Conservation (phyloP, 1,140 invertebrate genomes). For the Aphelinus atriplicis region DNA sequence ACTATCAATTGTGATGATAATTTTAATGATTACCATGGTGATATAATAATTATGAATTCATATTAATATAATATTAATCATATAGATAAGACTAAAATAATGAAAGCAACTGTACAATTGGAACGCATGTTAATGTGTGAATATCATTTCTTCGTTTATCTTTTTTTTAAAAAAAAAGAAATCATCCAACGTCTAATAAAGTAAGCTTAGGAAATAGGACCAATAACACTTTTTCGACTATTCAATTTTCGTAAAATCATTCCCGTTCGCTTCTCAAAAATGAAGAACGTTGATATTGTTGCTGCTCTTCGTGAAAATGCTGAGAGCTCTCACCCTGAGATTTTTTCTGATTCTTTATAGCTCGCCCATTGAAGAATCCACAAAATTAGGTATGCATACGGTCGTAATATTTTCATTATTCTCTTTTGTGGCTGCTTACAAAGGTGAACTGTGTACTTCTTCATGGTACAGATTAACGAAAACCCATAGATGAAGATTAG, state of each 20-base stretch:
- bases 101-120: slow-evolving; percentile 35
- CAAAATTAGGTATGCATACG: no score
- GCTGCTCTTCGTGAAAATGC: no score
- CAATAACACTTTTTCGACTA: neutral
- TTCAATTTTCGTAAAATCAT: neutral
- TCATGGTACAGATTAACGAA: neutral
- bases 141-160: slow-evolving; percentile 6
- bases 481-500: slow-evolving; percentile 15
- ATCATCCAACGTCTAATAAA: slow-evolving; percentile 8
- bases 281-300: no score
- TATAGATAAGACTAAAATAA: slow-evolving; percentile 30
- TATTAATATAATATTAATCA: slow-evolving; percentile 31
- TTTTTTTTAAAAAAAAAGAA: slow-evolving; percentile 23
- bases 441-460: neutral
- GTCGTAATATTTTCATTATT: no score
- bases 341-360: no score
- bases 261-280: no score
- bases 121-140: slow-evolving; percentile 18
- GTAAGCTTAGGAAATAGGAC: slow-evolving; percentile 27
- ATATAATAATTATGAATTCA: slow-evolving; percentile 3
- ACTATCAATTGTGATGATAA: slow-evolving; percentile 18
- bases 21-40: neutral
- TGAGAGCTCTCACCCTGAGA: no score
- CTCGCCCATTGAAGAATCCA: no score
- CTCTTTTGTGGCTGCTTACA: no score